These are phyloP conservation scores for Aspiorhynchus laticeps DNA, from an alignment of 2,113 vertebrate species.

Conservation along the genomic window DNA sequence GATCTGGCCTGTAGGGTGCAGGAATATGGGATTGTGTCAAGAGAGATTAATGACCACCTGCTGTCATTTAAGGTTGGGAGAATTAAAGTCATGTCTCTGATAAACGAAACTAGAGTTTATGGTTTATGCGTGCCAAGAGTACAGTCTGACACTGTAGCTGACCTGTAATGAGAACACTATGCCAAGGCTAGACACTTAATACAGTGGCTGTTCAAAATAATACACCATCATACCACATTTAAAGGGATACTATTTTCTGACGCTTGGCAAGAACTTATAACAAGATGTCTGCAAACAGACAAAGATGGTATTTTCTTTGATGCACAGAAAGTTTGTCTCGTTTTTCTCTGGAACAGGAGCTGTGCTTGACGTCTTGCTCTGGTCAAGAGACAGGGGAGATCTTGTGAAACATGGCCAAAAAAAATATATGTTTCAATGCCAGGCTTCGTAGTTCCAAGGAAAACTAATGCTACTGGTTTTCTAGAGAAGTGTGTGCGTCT, in stretches of 20 bases:
- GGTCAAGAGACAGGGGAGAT: neutral
- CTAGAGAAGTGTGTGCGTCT: neutral
- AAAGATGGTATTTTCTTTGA: neutral
- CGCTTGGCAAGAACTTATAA: neutral
- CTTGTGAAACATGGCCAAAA: neutral
- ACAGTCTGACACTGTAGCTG: slow-evolving; percentile 7
- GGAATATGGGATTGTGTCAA: neutral
- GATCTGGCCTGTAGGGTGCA: neutral
- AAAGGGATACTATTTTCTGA: neutral
- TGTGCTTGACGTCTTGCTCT: neutral
- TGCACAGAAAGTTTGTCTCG: slow-evolving; percentile 6
- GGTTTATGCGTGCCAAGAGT: neutral
- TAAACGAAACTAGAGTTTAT: slow-evolving; percentile 11
- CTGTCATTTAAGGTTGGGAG: slow-evolving; percentile 8
- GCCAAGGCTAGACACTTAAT: neutral
- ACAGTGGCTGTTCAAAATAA: slow-evolving; percentile 21
- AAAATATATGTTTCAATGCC: neutral
- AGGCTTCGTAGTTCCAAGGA: neutral
- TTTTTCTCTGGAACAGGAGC: neutral
- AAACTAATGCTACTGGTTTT: neutral
- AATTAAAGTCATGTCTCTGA: slow-evolving; percentile 35
- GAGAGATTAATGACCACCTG: slow-evolving; percentile 30
- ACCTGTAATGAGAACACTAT: neutral
- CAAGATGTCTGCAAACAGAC: neutral
- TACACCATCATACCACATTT: neutral